Conservation (phyloP, 2,113 vertebrate genomes). For the Protobothrops flavoviridis region DNA sequence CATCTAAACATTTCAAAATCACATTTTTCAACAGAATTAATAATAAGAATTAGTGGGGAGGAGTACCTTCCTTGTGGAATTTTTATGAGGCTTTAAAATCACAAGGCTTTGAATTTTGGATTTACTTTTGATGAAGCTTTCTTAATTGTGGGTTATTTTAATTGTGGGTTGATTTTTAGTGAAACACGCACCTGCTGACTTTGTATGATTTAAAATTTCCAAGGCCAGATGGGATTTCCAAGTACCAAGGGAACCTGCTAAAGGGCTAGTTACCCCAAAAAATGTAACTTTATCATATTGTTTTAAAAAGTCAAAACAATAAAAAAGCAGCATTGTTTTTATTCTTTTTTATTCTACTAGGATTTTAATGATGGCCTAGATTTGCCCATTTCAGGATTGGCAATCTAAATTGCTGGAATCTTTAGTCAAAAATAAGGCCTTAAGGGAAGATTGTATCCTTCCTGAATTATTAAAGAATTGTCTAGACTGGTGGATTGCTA, state of each 20-base stretch:
- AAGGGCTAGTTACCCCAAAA: neutral
- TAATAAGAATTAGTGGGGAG: neutral
- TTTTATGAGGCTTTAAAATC: neutral
- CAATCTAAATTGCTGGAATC: neutral
- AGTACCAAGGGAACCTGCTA: neutral
- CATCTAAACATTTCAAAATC: neutral
- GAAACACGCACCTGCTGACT: neutral
- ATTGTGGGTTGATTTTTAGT: neutral
- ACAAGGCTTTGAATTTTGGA: neutral
- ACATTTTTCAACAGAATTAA: neutral
- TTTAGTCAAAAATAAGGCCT: neutral
- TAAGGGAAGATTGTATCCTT: neutral
- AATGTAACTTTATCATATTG: neutral
- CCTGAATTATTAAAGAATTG: slow-evolving; percentile 9
- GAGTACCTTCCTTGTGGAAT: neutral
- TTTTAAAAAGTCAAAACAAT: neutral
- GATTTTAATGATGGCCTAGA: neutral
- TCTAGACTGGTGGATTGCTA: slow-evolving; percentile 6
- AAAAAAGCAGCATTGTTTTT: neutral
- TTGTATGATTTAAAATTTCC: neutral
- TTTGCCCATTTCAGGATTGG: neutral
- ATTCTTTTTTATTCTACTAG: neutral
- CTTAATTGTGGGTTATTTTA: neutral
- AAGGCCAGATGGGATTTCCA: neutral
- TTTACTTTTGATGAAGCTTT: neutral